A percentile compares a stretch with the other conserved stretches of the same genome.
These are phyloP conservation scores for Lacerta bilineata DNA, from an alignment of 2,797 vertebrate genomes.

Conservation along the genomic window DNA sequence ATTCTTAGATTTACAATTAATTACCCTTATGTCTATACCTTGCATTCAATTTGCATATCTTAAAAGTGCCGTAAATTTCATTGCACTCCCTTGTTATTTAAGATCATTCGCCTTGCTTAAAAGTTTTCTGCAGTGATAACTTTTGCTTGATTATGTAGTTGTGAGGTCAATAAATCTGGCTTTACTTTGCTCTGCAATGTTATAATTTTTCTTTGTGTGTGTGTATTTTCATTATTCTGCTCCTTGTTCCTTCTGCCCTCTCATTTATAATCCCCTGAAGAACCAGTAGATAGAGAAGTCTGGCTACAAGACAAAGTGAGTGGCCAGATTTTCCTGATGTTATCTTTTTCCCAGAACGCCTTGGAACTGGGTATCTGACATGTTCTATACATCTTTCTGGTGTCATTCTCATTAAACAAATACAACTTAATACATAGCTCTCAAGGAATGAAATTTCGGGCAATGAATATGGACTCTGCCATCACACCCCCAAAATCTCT, in stretches of 20 bases:
- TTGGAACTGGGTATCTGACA: slow-evolving; percentile 91
- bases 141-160: slow-evolving; percentile 80
- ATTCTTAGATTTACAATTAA: slow-evolving; percentile 95
- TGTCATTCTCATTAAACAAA: slow-evolving; percentile 96
- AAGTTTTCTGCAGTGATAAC: slow-evolving; percentile 82
- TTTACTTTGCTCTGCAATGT: slow-evolving; percentile 73
- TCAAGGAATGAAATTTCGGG: slow-evolving; percentile 88
- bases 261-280: slow-evolving; percentile 93
- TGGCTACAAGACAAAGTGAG: slow-evolving; percentile 90
- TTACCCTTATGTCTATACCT: slow-evolving; percentile 96
- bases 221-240: slow-evolving; percentile 88
- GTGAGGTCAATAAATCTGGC: slow-evolving; percentile 83
- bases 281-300: slow-evolving; percentile 89
- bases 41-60: slow-evolving; percentile 98
- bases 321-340: slow-evolving; percentile 90
- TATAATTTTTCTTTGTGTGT: slow-evolving; percentile 82
- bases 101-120: slow-evolving; percentile 76
- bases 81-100: slow-evolving; percentile 88
- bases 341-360: slow-evolving; percentile 91
- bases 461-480: slow-evolving; percentile 70
- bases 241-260: slow-evolving; percentile 88
- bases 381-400: slow-evolving; percentile 95
- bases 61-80: slow-evolving; percentile 92
- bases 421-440: slow-evolving; percentile 87
- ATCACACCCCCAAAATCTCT: slow-evolving; percentile 52